These are phyloP conservation scores for Bombus sylvicola DNA, from an alignment of 1,140 invertebrate species.

Conservation along the genomic window DNA sequence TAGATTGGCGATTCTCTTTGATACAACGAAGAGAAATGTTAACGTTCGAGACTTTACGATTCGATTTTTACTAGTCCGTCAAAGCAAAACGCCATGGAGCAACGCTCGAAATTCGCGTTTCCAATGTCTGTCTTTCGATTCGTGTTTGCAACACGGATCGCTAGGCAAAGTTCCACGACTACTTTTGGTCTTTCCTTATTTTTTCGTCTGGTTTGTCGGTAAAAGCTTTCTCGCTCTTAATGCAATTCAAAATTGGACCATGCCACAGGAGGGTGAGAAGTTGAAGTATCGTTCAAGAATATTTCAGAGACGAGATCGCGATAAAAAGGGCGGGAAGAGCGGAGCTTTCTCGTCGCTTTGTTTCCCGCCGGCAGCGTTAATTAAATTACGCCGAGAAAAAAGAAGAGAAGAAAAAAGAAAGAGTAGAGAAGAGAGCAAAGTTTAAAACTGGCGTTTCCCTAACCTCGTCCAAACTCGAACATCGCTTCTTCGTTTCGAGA, in stretches of 20 bases:
- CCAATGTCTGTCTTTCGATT: neutral
- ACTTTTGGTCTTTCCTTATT: neutral
- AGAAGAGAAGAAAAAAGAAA: neutral
- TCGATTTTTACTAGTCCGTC: no score
- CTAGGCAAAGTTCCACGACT: no score
- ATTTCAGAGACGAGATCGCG: neutral
- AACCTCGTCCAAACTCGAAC: neutral
- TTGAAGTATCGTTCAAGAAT: neutral
- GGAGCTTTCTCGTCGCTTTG: slow-evolving; percentile 32
- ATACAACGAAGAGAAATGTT: no score
- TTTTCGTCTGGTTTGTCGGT: neutral
- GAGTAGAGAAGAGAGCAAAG: neutral
- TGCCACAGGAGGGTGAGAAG: neutral
- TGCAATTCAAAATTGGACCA: slow-evolving; percentile 7
- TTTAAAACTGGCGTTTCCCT: slow-evolving; percentile 31
- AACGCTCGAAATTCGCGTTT: no score
- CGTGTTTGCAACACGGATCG: neutral
- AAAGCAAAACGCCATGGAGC: no score
- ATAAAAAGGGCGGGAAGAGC: neutral
- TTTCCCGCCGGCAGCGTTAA: slow-evolving; percentile 57
- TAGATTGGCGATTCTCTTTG: no score
- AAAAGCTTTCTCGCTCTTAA: neutral
- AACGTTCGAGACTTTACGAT: no score
- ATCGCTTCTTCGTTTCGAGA: neutral
- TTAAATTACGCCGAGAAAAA: slow-evolving; percentile 49